These are phyloP conservation scores for Pongo pygmaeus DNA, from an alignment of 2,113 vertebrate genomes.

Conservation along the genomic window DNA sequence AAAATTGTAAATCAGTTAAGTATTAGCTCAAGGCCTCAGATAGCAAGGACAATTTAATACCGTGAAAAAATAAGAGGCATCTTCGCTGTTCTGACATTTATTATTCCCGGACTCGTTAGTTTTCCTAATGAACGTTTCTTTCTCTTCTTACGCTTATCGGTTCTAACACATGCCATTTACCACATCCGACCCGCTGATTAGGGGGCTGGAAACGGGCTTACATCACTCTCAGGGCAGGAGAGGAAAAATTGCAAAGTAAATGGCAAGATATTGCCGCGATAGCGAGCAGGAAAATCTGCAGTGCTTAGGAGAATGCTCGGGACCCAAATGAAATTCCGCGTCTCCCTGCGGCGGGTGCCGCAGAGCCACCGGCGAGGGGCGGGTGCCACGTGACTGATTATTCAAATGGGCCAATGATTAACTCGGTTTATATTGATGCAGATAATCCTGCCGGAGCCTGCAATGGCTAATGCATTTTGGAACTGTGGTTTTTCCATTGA, in stretches of 20 bases:
- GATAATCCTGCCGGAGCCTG: conserved; percentile 84
- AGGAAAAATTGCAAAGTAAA: conserved; percentile 62
- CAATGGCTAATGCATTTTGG: conserved; percentile 83
- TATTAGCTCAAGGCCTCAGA: neutral
- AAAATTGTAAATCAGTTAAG: conserved; percentile 50
- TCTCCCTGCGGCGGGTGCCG: neutral
- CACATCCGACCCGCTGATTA: conserved; percentile 67
- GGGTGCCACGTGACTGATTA: conserved; percentile 71
- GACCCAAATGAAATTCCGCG: conserved; percentile 51
- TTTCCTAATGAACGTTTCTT: conserved; percentile 51
- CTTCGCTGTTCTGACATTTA: conserved; percentile 29
- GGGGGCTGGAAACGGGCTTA: conserved; percentile 45
- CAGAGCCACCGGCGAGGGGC: conserved; percentile 35
- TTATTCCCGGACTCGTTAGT: conserved; percentile 62
- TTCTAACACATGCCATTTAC: conserved; percentile 63
- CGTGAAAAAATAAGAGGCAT: conserved; percentile 59
- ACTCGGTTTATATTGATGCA: conserved; percentile 86
- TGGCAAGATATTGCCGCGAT: conserved; percentile 51
- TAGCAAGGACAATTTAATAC: conserved; percentile 36
- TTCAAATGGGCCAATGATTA: conserved; percentile 83
- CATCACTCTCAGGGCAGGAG: conserved; percentile 62
- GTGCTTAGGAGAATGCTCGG: conserved; percentile 49
- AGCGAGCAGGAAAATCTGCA: conserved; percentile 67
- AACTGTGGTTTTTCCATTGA: conserved; percentile 83
- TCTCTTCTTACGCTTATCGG: conserved; percentile 49